Percentiles rank a stretch among this genome's conserved stretches.
These are phyloP conservation scores for Erebia ligea DNA, from an alignment of 2,888 invertebrate species.

Conservation along the genomic window DNA sequence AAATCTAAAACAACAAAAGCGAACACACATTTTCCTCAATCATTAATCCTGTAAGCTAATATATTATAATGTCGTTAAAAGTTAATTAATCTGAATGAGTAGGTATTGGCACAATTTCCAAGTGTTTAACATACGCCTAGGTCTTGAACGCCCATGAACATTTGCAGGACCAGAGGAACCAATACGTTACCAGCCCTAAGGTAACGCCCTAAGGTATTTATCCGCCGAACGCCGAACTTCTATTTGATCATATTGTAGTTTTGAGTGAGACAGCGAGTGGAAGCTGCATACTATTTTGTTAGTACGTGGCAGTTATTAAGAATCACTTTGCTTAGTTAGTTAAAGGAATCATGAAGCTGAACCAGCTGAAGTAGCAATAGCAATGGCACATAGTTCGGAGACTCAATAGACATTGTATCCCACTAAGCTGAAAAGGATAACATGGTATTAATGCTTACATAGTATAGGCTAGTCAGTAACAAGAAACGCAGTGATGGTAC, in stretches of 20 bases:
- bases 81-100: conserved; percentile 54
- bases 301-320: neutral
- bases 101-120: conserved; percentile 38
- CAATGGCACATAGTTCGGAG: neutral
- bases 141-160: neutral
- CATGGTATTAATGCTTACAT: no score
- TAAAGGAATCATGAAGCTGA: neutral
- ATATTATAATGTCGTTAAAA: conserved; percentile 64
- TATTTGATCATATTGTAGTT: neutral
- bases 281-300: no score
- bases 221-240: no score
- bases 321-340: neutral
- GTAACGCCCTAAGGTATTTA: no score
- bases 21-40: conserved; percentile 55
- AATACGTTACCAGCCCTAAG: neutral
- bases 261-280: no score
- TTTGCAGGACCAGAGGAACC: no score
- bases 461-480: no score
- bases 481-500: no score
- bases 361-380: neutral
- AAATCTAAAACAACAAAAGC: conserved; percentile 11
- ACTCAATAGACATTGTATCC: neutral
- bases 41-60: conserved; percentile 46
- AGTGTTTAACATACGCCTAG: conserved; percentile 12
- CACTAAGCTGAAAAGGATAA: neutral